phyloP scores from a whole-genome alignment of 2,797 vertebrate genomes.

The Parambassis ranga region DNA sequence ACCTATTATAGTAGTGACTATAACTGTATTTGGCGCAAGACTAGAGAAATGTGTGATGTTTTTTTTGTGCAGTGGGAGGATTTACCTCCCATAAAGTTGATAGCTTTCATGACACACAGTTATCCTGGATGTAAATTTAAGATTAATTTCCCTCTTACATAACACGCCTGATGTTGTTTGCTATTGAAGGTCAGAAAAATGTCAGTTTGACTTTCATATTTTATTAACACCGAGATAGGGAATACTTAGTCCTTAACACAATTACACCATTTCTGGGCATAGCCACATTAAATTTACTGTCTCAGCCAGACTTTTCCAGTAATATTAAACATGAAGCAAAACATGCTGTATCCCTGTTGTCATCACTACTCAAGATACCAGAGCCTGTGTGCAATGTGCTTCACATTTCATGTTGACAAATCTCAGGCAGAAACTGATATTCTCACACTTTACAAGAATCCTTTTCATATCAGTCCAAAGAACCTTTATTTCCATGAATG shows the following conservation, averaged over 20 bases:
- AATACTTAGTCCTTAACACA: constrained; percentile 43
- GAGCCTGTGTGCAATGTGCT: constrained; percentile 52
- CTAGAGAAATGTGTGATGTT: neutral
- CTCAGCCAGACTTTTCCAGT: constrained; percentile 24
- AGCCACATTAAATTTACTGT: constrained; percentile 32
- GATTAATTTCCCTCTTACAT: neutral
- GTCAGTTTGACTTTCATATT: constrained; percentile 10
- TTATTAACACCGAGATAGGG: constrained; percentile 28
- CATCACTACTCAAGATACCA: constrained; percentile 60
- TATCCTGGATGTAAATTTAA: neutral
- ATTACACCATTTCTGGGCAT: constrained; percentile 55
- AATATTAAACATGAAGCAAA: constrained; percentile 51
- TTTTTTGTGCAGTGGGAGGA: neutral
- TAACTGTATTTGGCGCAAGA: constrained; percentile 5
- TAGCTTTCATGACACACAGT: neutral
- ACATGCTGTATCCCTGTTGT: constrained; percentile 53
- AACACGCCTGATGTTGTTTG: neutral
- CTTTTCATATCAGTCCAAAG: constrained; percentile 59
- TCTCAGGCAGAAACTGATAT: constrained; percentile 43
- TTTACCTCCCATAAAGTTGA: neutral
- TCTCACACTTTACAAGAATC: constrained; percentile 52
- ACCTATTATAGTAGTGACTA: constrained; percentile 28
- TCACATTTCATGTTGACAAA: constrained; percentile 66
- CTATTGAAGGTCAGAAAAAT: neutral
- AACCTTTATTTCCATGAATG: constrained; percentile 10